Evolutionary conservation across 1,140 invertebrate species (phyloP).

Genomic region (Caenorhabditis brenneri): DNA sequence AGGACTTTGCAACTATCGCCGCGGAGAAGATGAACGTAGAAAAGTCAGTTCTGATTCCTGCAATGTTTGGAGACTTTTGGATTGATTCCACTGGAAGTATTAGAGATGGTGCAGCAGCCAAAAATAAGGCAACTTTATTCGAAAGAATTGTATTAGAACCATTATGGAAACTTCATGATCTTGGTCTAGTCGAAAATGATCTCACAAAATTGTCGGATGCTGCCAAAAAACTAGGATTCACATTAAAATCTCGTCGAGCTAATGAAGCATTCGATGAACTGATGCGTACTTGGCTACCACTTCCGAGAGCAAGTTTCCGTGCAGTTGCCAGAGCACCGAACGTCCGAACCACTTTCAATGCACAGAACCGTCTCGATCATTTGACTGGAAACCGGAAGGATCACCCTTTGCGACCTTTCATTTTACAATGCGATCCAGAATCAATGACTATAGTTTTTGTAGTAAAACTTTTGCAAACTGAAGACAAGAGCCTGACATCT

Average conservation of each 20-base stretch:
- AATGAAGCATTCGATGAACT: constrained; percentile 68
- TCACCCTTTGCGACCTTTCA: constrained; percentile 8
- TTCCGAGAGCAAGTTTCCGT: constrained; percentile 58
- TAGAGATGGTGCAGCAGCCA: constrained; percentile 1
- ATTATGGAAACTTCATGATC: constrained; percentile 89
- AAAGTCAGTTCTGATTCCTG: constrained; percentile 12
- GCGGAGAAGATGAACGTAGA: constrained; percentile 70
- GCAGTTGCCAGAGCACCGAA: constrained; percentile 56
- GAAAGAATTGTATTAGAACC: constrained; percentile 93
- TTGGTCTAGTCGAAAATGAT: constrained; percentile 77
- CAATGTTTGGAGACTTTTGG: constrained; percentile 87
- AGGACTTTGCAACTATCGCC: constrained; percentile 86
- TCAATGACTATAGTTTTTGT: constrained; percentile 42
- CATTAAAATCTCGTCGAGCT: constrained; percentile 50
- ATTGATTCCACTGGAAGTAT: constrained; percentile 10
- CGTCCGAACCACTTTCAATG: constrained; percentile 54
- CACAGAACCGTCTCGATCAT: constrained; percentile 50
- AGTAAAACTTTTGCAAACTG: constrained; percentile 59
- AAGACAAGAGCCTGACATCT: constrained; percentile 44
- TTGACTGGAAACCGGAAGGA: constrained; percentile 43
- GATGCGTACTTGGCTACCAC: constrained; percentile 61
- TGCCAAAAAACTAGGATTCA: constrained; percentile 46
- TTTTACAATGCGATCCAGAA: constrained; percentile 1
- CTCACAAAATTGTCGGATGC: constrained; percentile 57
- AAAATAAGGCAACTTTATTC: constrained; percentile 90